Evolutionary conservation across 2,888 invertebrate species (phyloP).

Genomic region (Archips crataeganus): DNA sequence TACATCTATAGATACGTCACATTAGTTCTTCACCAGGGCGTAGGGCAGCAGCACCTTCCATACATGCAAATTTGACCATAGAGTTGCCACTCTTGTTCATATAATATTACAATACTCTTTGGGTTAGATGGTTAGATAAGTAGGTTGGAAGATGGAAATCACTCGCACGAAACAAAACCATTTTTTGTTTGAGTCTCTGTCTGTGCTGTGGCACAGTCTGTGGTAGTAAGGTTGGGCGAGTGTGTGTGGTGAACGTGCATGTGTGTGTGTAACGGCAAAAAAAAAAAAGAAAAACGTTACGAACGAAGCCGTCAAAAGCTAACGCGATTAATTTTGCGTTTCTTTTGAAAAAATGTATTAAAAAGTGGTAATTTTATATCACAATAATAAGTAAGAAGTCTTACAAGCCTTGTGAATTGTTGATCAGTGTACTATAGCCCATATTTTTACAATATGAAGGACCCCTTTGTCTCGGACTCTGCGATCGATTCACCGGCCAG

Average conservation of each 20-base stretch:
- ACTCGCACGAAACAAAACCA: too few relatives aligned
- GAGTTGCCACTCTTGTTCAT: too few relatives aligned
- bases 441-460: conserved; percentile 68
- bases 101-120: too few relatives aligned
- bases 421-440: conserved; percentile 41
- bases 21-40: too few relatives aligned
- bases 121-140: too few relatives aligned
- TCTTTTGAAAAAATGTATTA: conserved; percentile 57
- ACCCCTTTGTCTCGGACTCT: conserved; percentile 75
- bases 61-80: too few relatives aligned
- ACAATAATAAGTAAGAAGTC: conserved; percentile 43
- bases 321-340: conserved; percentile 56
- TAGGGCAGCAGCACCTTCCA: too few relatives aligned
- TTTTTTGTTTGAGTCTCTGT: too few relatives aligned
- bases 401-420: conserved; percentile 30
- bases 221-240: neutral
- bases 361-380: conserved; percentile 49
- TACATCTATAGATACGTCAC: too few relatives aligned
- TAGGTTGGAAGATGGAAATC: too few relatives aligned
- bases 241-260: too few relatives aligned
- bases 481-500: conserved; percentile 77
- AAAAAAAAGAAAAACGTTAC: conserved; percentile 40
- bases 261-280: conserved; percentile 60
- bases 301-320: conserved; percentile 35
- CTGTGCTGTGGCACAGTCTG: too few relatives aligned